Conservation (phyloP, 2,797 vertebrate species). For the Lithobates sylvaticus region DNA sequence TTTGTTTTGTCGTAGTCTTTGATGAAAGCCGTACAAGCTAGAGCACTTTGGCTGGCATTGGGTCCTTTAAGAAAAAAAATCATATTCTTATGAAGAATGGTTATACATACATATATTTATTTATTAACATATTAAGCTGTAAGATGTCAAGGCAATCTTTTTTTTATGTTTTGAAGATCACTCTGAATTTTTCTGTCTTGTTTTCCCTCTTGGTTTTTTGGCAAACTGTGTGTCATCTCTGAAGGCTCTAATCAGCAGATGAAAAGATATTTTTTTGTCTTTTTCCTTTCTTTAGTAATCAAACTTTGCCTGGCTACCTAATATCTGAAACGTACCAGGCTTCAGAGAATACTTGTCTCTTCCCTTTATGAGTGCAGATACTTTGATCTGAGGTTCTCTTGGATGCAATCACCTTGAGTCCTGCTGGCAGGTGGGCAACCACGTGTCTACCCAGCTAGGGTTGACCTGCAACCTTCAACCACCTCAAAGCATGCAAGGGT, state of each 20-base stretch:
- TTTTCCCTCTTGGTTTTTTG: conserved; percentile 50
- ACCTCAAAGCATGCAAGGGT: too few species aligned
- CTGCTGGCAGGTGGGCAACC: not conserved
- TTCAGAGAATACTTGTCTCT: conserved; percentile 35
- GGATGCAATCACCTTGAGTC: not conserved
- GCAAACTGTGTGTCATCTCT: conserved; percentile 52
- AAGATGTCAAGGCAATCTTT: conserved; percentile 50
- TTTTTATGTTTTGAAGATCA: conserved; percentile 45
- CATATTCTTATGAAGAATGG: conserved; percentile 21
- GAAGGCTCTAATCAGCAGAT: conserved; percentile 59
- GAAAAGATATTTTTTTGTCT: conserved; percentile 54
- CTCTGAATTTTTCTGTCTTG: conserved; percentile 27
- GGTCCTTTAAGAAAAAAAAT: not conserved
- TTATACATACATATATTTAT: conserved; percentile 38
- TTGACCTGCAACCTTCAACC: not conserved
- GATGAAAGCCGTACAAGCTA: conserved; percentile 14
- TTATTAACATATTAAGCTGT: conserved; percentile 50
- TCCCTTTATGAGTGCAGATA: conserved; percentile 16
- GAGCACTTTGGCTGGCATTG: not conserved
- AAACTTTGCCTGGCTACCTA: conserved; percentile 46
- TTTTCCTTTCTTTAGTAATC: conserved; percentile 43
- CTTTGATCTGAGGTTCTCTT: conserved; percentile 19
- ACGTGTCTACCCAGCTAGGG: not conserved
- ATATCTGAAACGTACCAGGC: conserved; percentile 31
- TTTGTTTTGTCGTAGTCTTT: conserved; percentile 12